Base-by-base conservation (phyloP, 2,113 vertebrate species). In the Gadus chalcogrammus region DNA sequence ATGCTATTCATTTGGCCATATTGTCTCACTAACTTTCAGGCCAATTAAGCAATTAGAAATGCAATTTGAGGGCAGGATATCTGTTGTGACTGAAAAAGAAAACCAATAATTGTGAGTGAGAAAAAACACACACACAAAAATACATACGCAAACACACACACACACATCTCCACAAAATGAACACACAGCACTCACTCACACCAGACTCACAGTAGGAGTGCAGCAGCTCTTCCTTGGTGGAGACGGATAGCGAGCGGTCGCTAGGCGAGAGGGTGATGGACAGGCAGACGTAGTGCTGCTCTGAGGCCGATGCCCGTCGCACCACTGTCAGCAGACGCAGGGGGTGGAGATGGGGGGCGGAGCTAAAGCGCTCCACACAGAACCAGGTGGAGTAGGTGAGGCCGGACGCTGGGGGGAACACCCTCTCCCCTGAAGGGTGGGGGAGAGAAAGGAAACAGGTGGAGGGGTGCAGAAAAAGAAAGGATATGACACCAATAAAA, bases 311-410 rank as follows among this genome's bases (percentile, higher is more conserved):
- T 1, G 97, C 95, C 18, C 96, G 88, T 0, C 97, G 92, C 22
- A 98, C 96, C 0, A 98, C 55, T 0, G 96, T 99, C 48, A 99
- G 91, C 52, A 99, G 92, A 1, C 96, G 91, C 79, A 98, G 93
- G 0, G 96, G 95, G 79, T 99, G 97, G 76, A 91, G 92, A 73
- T 94, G 93, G 1, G 95, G 92, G 22, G 93, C 73, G 0, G 86
- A 65, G 70, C 95, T 97, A 79, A 98, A 98, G 22, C 90, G 96
- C 84, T 99, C 97, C 65, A 99, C 94, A 0, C 96, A 99, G 90
- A 99, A 98, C 97, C 97, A 99, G 63, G 93, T 94, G 17, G 97
- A 96, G 86, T 95, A 99, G 80, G 93, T 98, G 70, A 99, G 90
- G 65, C 97, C 97, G 8, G 97, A 99, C 0, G 96, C 96, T 0